These are phyloP conservation scores for Silurus lanzhouensis DNA, from an alignment of 2,797 vertebrate genomes.

Conservation along the genomic window DNA sequence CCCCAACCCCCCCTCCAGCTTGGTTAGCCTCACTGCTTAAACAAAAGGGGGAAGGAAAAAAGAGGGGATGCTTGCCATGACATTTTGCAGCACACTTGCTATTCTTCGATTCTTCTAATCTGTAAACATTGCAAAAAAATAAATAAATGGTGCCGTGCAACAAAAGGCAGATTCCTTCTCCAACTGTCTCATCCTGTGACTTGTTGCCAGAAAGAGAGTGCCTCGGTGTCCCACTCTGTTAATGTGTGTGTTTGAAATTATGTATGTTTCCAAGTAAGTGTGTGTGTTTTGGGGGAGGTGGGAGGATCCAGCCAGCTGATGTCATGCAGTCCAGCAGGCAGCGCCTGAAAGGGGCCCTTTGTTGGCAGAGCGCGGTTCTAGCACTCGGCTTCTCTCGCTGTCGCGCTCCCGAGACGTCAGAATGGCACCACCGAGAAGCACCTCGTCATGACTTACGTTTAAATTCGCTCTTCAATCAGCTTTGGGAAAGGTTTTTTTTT, in stretches of 20 bases:
- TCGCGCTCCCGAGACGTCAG: constrained; percentile 62
- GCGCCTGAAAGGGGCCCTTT: constrained; percentile 92
- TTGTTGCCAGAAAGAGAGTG: constrained; percentile 43
- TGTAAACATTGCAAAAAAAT: constrained; percentile 66
- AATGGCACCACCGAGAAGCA: constrained; percentile 68
- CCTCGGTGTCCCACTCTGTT: constrained; percentile 29
- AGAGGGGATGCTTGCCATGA: constrained; percentile 16
- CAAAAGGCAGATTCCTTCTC: constrained; percentile 52
- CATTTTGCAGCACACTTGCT: constrained; percentile 49
- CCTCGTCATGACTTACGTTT: constrained; percentile 53
- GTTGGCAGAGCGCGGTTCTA: constrained; percentile 84
- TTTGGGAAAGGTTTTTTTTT: constrained; percentile 24
- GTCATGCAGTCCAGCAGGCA: constrained; percentile 83
- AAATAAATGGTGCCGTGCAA: constrained; percentile 50
- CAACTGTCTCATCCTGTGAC: constrained; percentile 28
- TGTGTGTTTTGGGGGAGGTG: constrained; percentile 68
- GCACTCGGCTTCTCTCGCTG: constrained; percentile 71
- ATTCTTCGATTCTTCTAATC: constrained; percentile 59
- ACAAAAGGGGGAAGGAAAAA: neutral
- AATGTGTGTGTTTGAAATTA: constrained; percentile 29
- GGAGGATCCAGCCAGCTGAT: constrained; percentile 83
- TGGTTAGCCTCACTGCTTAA: neutral
- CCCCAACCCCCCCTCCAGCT: too few species aligned
- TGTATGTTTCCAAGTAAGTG: constrained; percentile 39
- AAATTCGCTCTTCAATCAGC: neutral